Evolutionary conservation across 2,888 invertebrate species (phyloP).

Genomic region (Saturnia japonica): DNA sequence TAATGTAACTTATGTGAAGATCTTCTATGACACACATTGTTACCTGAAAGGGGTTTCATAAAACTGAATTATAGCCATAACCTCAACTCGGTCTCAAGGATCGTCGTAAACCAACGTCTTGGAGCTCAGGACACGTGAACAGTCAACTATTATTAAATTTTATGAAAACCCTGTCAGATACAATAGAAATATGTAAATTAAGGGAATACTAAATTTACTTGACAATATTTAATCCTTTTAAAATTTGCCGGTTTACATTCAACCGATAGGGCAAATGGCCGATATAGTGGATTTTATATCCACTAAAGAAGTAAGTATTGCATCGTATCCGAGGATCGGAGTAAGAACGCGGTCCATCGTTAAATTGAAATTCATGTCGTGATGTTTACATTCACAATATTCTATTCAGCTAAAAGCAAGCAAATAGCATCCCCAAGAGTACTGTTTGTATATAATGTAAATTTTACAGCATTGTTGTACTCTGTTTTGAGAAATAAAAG

Average conservation of each 20-base stretch:
- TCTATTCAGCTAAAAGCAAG: slow-evolving; percentile 56
- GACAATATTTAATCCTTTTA: slow-evolving; percentile 46
- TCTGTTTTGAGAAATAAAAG: slow-evolving; percentile 36
- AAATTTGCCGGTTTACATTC: slow-evolving; percentile 44
- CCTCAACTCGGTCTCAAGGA: slow-evolving; percentile 74
- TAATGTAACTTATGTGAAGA: slow-evolving; percentile 60
- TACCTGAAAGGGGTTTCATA: slow-evolving; percentile 79
- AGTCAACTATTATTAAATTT: slow-evolving; percentile 73
- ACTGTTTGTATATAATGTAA: slow-evolving; percentile 43
- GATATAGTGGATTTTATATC: slow-evolving; percentile 41
- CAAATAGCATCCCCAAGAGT: slow-evolving; percentile 42
- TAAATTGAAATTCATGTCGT: slow-evolving; percentile 60
- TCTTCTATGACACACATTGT: slow-evolving; percentile 72
- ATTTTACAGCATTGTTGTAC: slow-evolving; percentile 41
- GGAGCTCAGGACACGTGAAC: slow-evolving; percentile 71
- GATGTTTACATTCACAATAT: slow-evolving; percentile 52
- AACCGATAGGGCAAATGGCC: slow-evolving; percentile 41
- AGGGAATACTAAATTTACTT: slow-evolving; percentile 47
- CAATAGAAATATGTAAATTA: slow-evolving; percentile 76
- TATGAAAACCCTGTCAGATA: slow-evolving; percentile 70
- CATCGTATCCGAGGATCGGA: slow-evolving; percentile 28
- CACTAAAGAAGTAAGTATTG: slow-evolving; percentile 44
- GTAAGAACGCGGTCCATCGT: slow-evolving; percentile 42
- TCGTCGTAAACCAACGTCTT: slow-evolving; percentile 77
- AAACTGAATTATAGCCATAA: slow-evolving; percentile 79